Evolutionary conservation across 2,797 vertebrate species (phyloP).

Genomic region (Enteromius thamalakanensis): DNA sequence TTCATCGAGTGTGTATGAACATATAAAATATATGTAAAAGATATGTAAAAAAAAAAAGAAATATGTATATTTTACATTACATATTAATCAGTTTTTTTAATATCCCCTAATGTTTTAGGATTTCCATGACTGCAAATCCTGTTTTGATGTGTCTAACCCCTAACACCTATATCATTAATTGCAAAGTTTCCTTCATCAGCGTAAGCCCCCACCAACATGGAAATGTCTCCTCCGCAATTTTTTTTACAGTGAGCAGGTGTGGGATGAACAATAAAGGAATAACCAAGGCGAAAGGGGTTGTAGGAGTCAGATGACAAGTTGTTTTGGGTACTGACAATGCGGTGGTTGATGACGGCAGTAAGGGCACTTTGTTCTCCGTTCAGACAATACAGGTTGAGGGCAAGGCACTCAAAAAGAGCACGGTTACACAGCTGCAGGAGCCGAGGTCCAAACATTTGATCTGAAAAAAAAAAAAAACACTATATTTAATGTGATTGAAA

Average conservation of each 20-base stretch:
- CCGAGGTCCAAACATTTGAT: conserved; percentile 85
- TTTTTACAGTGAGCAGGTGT: neutral
- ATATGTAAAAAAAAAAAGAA: neutral
- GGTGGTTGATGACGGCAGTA: conserved; percentile 89
- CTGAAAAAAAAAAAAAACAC: conserved; percentile 65
- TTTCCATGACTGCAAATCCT: neutral
- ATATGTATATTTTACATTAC: neutral
- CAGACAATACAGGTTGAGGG: conserved; percentile 89
- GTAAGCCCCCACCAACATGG: conserved; percentile 15
- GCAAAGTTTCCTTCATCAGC: neutral
- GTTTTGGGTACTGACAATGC: conserved; percentile 81
- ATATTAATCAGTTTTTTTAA: neutral
- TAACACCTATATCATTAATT: neutral
- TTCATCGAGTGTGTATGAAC: neutral
- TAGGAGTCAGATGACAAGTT: neutral
- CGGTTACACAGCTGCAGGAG: conserved; percentile 90
- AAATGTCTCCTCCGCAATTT: conserved; percentile 16
- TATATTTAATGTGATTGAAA: neutral
- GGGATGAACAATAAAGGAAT: conserved; percentile 11
- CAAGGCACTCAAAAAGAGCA: conserved; percentile 91
- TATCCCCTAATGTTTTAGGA: neutral
- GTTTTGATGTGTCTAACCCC: neutral
- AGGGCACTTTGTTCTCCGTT: conserved; percentile 88
- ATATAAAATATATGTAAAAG: neutral
- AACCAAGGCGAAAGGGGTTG: neutral